Base-by-base conservation (phyloP, 1,140 invertebrate genomes). In the Micrasema longulum region DNA sequence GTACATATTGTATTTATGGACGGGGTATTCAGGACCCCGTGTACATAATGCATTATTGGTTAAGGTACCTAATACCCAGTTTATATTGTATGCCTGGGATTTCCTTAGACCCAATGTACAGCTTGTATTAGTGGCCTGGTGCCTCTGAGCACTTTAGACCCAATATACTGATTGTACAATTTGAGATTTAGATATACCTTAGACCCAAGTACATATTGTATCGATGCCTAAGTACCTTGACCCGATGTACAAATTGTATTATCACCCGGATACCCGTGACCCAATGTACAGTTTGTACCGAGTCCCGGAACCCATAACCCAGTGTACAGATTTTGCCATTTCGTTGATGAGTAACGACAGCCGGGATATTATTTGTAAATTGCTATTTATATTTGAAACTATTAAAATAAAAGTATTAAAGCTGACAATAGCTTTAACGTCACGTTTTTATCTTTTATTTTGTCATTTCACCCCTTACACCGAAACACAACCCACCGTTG, bases 321-420 rank as follows among this genome's bases (percentile, higher is more conserved):
- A 31, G 11, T 52, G 55, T 47, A 63, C 45, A 63, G 55, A 73
- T 47, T 63, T 43, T 62, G 45, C 52, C 47, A 63, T 65, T 53
- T 53, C 47, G 69, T 74, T 62, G 38, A 72, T 45, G 35, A 62
- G 23, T 69, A 20, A 50, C 43, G 43, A 62, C 65, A 66, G 65
- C 73, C 55, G 48, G 53, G 69, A 72, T 74, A 71, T 72, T 62
- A 76, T 72, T 75, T 76, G 74, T 76, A 76, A 60, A 76, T 76
- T 76, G 74, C 74, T 76, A 72, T 76, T 76, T 76, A 76, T 76
- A 76, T 76, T 70, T 76, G 67, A 72, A 70, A 70, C 67, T 76
- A 68, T 75, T 62, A 70, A 66, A 76, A 76, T 76, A 76, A 76
- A 75, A 69, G 68, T 70, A 50, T 66, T 72, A 70, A 76, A 76